Conservation (phyloP, 1,140 invertebrate species). For the Palaemon carinicauda region DNA sequence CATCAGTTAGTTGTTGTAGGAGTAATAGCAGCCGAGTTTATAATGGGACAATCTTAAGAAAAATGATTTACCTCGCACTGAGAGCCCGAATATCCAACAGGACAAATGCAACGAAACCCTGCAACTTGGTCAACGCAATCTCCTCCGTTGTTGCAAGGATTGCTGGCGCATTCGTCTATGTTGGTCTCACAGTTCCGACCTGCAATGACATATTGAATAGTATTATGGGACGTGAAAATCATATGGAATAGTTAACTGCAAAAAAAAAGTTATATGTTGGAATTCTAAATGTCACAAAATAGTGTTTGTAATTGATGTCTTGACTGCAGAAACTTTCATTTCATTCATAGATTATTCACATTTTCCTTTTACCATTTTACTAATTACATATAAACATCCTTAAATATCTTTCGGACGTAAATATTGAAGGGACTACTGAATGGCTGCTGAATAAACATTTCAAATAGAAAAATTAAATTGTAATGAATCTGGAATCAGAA, state of each 20-base stretch:
- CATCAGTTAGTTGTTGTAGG: not conserved
- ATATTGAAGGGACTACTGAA: too few relatives aligned
- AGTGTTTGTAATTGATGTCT: too few relatives aligned
- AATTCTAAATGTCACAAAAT: too few relatives aligned
- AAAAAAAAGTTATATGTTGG: too few relatives aligned
- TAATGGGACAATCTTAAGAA: not conserved
- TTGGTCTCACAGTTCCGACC: conserved; percentile 65
- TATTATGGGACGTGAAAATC: not conserved
- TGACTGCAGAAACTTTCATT: too few relatives aligned
- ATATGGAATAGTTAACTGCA: too few relatives aligned
- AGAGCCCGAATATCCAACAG: conserved; percentile 76
- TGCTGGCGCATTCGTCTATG: conserved; percentile 61
- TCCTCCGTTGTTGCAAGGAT: conserved; percentile 68
- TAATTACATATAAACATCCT: not conserved
- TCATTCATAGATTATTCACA: too few relatives aligned
- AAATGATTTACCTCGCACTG: conserved; percentile 75
- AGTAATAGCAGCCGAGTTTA: not conserved
- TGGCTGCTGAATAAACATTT: too few relatives aligned
- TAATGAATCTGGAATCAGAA: too few relatives aligned
- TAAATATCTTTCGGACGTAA: not conserved
- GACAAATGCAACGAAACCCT: conserved; percentile 76
- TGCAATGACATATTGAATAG: not conserved
- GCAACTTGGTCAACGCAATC: conserved; percentile 68
- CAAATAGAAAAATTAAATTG: not conserved
- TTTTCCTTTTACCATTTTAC: too few relatives aligned